These are phyloP conservation scores for Pristionchus japonicus DNA, from an alignment of 2,888 invertebrate species.

Conservation along the genomic window DNA sequence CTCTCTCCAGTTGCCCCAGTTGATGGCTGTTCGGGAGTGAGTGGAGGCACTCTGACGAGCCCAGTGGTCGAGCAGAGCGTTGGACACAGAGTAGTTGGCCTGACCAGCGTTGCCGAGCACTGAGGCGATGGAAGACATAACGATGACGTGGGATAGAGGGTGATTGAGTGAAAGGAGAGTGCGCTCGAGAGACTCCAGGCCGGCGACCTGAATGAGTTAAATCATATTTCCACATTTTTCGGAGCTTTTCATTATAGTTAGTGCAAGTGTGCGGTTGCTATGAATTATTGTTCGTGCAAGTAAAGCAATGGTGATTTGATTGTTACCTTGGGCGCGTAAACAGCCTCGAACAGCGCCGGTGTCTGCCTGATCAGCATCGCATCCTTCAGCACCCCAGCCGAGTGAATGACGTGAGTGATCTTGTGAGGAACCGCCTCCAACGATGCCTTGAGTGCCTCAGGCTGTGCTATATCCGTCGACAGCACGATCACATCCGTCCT, in stretches of 20 bases:
- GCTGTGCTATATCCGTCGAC: constrained; percentile 56
- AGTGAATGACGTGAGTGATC: constrained; percentile 65
- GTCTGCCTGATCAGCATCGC: constrained; percentile 61
- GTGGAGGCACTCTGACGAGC: background rate
- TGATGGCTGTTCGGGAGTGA: constrained; percentile 59
- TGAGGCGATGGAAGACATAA: constrained; percentile 69
- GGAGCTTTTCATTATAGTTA: too few species aligned
- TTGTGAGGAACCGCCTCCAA: constrained; percentile 50
- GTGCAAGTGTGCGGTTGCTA: too few species aligned
- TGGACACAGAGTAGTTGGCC: constrained; percentile 68
- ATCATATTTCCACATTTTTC: too few species aligned
- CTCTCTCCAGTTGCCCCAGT: constrained; percentile 73
- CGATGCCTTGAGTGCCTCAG: constrained; percentile 49
- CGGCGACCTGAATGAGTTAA: background rate
- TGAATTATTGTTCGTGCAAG: too few species aligned
- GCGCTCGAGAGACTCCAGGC: constrained; percentile 29
- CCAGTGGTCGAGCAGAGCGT: constrained; percentile 62
- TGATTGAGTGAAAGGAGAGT: constrained; percentile 22
- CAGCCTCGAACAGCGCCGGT: constrained; percentile 55
- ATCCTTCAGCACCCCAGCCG: constrained; percentile 68
- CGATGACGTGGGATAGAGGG: constrained; percentile 58
- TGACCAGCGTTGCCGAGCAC: constrained; percentile 71
- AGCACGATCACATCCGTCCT: constrained; percentile 49
- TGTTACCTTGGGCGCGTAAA: constrained; percentile 61
- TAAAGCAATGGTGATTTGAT: background rate